A percentile compares a stretch with the other conserved stretches of the same genome.
These are phyloP conservation scores for Scaptomyza pallida DNA, from an alignment of 1,140 invertebrate genomes.

Conservation along the genomic window DNA sequence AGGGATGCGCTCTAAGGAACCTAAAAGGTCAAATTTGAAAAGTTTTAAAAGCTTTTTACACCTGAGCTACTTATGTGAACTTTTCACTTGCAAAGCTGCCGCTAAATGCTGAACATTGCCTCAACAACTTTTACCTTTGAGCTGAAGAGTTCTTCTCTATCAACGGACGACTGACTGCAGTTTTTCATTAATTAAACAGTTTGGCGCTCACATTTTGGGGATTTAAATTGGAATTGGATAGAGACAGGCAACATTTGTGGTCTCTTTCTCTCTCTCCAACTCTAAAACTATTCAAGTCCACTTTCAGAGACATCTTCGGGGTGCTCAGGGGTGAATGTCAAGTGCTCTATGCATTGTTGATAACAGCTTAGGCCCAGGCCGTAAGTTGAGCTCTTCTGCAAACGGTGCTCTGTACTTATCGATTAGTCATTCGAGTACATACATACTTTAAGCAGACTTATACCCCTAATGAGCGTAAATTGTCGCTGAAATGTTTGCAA, in stretches of 20 bases:
- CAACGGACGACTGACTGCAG: conserved; percentile 43
- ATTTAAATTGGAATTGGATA: background rate
- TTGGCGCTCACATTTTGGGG: conserved; percentile 19
- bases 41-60: conserved; percentile 69
- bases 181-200: conserved; percentile 69
- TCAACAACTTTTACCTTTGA: conserved; percentile 49
- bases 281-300: conserved; percentile 33
- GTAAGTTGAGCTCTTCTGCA: conserved; percentile 9
- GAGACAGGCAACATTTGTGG: conserved; percentile 3
- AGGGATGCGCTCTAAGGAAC: background rate
- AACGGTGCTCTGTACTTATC: conserved; percentile 40
- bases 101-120: conserved; percentile 50
- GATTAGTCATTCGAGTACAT: conserved; percentile 39
- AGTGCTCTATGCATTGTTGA: conserved; percentile 48
- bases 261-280: conserved; percentile 35
- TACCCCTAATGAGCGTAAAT: conserved; percentile 58
- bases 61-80: conserved; percentile 53
- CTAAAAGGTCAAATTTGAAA: conserved; percentile 61
- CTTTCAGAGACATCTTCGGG: conserved; percentile 19
- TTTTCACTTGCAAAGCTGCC: conserved; percentile 7
- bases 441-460: conserved; percentile 38
- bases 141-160: conserved; percentile 14
- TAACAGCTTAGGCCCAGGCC: background rate
- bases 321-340: conserved; percentile 27
- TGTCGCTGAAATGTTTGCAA: conserved; percentile 64